phyloP scores from a whole-genome alignment of 1,140 invertebrate species.

The Dendroctonus ponderosae region DNA sequence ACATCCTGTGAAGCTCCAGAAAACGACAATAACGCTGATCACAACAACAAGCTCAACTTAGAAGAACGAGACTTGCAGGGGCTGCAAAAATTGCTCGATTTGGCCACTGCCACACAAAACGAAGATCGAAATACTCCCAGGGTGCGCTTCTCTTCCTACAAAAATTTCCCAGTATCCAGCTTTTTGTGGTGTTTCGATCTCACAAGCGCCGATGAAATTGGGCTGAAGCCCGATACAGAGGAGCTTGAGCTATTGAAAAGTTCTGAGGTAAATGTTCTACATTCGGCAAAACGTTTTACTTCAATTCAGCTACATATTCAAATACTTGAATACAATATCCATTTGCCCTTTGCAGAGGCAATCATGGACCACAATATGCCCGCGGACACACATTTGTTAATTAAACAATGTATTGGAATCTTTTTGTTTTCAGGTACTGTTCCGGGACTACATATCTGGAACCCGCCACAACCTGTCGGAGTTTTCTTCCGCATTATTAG shows the following conservation, averaged over 20 bases:
- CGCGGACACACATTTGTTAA: not conserved
- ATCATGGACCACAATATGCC: too few relatives aligned
- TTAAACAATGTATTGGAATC: not conserved
- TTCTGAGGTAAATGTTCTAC: constrained; percentile 52
- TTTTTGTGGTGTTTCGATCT: constrained; percentile 61
- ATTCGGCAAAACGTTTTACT: too few relatives aligned
- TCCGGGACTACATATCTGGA: constrained; percentile 57
- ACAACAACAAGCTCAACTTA: constrained; percentile 6
- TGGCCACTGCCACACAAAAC: constrained; percentile 42
- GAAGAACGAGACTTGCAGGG: constrained; percentile 43
- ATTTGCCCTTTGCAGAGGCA: too few relatives aligned
- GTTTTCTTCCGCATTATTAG: constrained; percentile 37
- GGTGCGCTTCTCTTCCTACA: constrained; percentile 46
- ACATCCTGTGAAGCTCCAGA: not conserved
- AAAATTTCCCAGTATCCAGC: constrained; percentile 41
- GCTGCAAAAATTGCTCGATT: constrained; percentile 50
- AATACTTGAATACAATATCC: too few relatives aligned
- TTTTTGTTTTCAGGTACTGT: constrained; percentile 59
- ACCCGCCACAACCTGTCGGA: constrained; percentile 56
- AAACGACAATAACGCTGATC: constrained; percentile 13
- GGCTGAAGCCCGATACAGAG: constrained; percentile 50
- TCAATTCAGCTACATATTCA: too few relatives aligned
- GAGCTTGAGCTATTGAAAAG: constrained; percentile 51
- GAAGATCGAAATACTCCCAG: constrained; percentile 38
- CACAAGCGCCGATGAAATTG: constrained; percentile 47